phyloP scores from a whole-genome alignment of 2,797 vertebrate species.

The Sebastes minor region DNA sequence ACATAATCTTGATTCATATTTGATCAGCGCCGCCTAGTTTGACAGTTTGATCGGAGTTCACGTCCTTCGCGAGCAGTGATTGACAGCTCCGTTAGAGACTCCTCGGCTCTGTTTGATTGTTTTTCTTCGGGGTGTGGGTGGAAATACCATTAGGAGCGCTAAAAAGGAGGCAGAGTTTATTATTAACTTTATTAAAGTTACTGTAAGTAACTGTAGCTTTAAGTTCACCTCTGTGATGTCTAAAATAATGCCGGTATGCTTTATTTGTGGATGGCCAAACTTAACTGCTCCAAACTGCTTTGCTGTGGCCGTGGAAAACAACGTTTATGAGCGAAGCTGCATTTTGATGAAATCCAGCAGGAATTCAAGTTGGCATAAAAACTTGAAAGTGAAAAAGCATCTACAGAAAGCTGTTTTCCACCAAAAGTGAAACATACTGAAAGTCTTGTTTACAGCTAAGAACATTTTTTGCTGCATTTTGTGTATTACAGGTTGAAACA shows the following conservation, averaged over 20 bases:
- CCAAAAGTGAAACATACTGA: background rate
- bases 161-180: background rate
- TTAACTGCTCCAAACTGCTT: background rate
- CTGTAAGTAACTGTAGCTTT: background rate
- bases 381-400: background rate
- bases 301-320: background rate
- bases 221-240: background rate
- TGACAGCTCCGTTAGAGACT: background rate
- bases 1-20: background rate
- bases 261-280: conserved; percentile 3
- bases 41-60: no score
- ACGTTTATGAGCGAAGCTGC: background rate
- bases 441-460: background rate
- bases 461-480: background rate
- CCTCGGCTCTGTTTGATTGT: background rate
- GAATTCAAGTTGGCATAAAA: background rate
- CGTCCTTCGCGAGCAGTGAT: background rate
- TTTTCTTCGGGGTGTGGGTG: no score
- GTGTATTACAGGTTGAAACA: background rate
- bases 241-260: background rate
- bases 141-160: background rate
- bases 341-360: background rate
- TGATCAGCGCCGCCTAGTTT: background rate
- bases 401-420: background rate
- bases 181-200: background rate